Base-by-base conservation (phyloP, 1,140 invertebrate genomes). In the Calliopsis andreniformis region DNA sequence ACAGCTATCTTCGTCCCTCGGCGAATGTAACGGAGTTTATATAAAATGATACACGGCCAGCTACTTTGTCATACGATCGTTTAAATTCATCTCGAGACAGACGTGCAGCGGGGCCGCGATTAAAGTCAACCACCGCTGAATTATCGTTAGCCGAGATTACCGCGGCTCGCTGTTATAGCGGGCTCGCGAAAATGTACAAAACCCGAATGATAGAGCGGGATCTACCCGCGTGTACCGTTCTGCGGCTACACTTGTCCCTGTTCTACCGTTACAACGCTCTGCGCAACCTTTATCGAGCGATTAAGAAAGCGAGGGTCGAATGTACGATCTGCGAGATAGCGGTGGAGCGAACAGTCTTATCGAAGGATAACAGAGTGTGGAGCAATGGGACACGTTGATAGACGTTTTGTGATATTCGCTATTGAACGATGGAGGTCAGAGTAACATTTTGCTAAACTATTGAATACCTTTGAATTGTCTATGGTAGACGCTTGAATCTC, bases 11-110 rank as follows among this genome's bases (percentile, higher is more conserved):
- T 58, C 20, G 69, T 76, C 43, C 42, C 4, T 12, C 51, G 25
- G 28, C 20, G 64, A 69, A 66, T 72, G 77, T 61, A 77, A 67
- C 66, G 32, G 67, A 76, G 77, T 84, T 83, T 76, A 71, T 84
- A 83, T 77, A 83, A 83, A 84, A 84, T 83, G 80, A 84, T 79
- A 84, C 82, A 83, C 80, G 61, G 55, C 42, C 58, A 47, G 81
- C 77, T 76, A 83, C 77, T 83, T 83, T 84, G 82, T 84, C 80
- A 80, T 47, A 80, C 81, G 81, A 84, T 80, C 82, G 81, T 51
- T 84, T 80, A 83, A 84, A 84, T 84, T 67, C 81, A 70, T 84
- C 81, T 62, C n/a, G 66, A 42, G 45, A 49, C 39, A 51, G 25
- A n/a, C 39, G 59, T 42, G 45, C 51, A 43, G 25, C 23, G 23